Evolutionary conservation across 2,797 vertebrate species (phyloP).

Genomic region (Sparidentex hasta): DNA sequence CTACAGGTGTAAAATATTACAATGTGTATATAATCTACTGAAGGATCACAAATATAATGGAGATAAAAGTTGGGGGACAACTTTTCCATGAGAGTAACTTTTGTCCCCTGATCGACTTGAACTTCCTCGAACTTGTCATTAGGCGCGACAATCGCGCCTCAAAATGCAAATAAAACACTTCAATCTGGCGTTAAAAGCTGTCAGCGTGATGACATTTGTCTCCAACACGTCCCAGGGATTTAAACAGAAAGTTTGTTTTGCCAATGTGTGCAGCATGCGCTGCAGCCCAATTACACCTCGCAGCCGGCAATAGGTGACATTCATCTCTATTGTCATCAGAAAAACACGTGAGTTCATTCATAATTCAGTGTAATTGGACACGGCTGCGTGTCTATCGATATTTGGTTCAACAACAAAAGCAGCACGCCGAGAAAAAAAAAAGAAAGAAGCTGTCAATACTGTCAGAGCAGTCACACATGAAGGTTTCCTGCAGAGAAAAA

Average conservation of each 20-base stretch:
- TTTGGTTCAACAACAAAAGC: slow-evolving; percentile 76
- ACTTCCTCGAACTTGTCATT: slow-evolving; percentile 54
- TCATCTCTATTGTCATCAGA: slow-evolving; percentile 84
- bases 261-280: slow-evolving; percentile 45
- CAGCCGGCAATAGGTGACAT: slow-evolving; percentile 80
- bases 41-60: slow-evolving; percentile 8
- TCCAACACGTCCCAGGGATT: neutral
- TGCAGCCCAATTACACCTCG: slow-evolving; percentile 71
- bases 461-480: slow-evolving; percentile 39
- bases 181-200: slow-evolving; percentile 8
- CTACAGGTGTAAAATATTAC: neutral
- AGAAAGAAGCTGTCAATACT: slow-evolving; percentile 53
- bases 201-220: neutral
- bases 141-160: neutral
- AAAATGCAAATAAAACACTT: slow-evolving; percentile 26
- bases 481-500: slow-evolving; percentile 42
- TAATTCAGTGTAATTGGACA: slow-evolving; percentile 88
- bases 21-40: neutral
- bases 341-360: slow-evolving; percentile 89
- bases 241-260: slow-evolving; percentile 52
- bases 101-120: slow-evolving; percentile 38
- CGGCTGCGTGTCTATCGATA: slow-evolving; percentile 76
- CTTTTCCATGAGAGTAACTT: slow-evolving; percentile 65
- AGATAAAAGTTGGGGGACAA: slow-evolving; percentile 64
- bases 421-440: slow-evolving; percentile 60